Percentiles rank a stretch among this genome's conserved stretches.
Evolutionary conservation across 1,140 invertebrate species (phyloP).

Genomic region (Tribolium madens): DNA sequence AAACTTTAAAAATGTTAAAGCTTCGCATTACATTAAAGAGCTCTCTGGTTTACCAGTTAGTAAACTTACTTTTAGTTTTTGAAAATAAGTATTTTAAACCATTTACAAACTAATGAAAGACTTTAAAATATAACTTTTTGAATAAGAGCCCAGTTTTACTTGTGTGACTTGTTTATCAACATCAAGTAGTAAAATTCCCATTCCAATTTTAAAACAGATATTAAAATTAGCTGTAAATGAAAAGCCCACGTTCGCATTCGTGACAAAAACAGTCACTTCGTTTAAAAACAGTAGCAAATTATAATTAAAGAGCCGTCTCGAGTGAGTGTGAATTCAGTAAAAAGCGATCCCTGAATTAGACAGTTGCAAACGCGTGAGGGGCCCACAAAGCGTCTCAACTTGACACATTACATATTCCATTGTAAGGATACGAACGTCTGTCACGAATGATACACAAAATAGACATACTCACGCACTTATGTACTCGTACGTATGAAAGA

Average conservation of each 20-base stretch:
- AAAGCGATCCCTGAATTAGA: conserved; percentile 29
- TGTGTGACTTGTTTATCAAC: too few relatives aligned
- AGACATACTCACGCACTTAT: conserved; percentile 19
- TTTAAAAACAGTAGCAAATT: conserved; percentile 33
- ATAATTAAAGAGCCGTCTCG: conserved; percentile 10
- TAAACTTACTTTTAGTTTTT: too few relatives aligned
- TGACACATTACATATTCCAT: conserved; percentile 27
- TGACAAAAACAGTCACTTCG: not conserved
- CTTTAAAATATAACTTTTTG: too few relatives aligned
- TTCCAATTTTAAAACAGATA: too few relatives aligned
- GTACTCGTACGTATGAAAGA: conserved; percentile 23
- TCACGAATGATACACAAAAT: conserved; percentile 19
- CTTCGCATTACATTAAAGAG: too few relatives aligned
- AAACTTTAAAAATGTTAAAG: too few relatives aligned
- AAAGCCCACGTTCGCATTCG: not conserved
- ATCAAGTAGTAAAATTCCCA: too few relatives aligned
- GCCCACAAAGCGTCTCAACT: conserved; percentile 21
- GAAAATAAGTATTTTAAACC: too few relatives aligned
- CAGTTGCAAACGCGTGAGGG: conserved; percentile 22
- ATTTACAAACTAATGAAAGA: too few relatives aligned
- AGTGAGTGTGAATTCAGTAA: conserved; percentile 23
- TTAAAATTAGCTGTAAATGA: not conserved
- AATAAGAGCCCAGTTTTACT: too few relatives aligned
- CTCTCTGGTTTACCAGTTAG: too few relatives aligned
- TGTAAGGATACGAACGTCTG: conserved; percentile 21